A percentile compares a stretch with the other conserved stretches of the same genome.
Evolutionary conservation across 2,888 invertebrate species (phyloP).

Genomic region (Beris morrisii): DNA sequence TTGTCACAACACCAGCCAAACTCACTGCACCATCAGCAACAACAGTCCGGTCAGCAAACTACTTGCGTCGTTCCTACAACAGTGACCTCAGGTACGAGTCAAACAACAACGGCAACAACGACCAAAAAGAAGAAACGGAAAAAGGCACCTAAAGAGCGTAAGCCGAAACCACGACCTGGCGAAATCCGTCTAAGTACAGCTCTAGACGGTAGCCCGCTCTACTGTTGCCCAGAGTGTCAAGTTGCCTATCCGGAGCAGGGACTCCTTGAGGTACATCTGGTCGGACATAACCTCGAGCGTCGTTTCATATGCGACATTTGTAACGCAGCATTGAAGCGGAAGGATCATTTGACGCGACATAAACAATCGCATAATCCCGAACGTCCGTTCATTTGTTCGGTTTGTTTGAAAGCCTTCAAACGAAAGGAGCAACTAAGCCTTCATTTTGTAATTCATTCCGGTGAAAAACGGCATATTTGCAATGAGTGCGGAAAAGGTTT

Average conservation of each 20-base stretch:
- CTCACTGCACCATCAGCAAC: constrained; percentile 44
- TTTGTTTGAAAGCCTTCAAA: constrained; percentile 84
- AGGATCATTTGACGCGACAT: constrained; percentile 84
- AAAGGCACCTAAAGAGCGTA: constrained; percentile 71
- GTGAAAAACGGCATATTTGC: constrained; percentile 83
- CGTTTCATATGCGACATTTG: constrained; percentile 87
- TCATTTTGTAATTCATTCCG: constrained; percentile 88
- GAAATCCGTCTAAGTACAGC: constrained; percentile 80
- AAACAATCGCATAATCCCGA: constrained; percentile 89
- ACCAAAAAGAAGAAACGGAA: constrained; percentile 80
- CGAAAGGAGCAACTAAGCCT: constrained; percentile 85
- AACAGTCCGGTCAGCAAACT: constrained; percentile 43
- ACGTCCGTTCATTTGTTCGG: constrained; percentile 82
- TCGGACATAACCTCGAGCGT: constrained; percentile 82
- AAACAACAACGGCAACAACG: constrained; percentile 47
- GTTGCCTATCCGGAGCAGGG: constrained; percentile 87
- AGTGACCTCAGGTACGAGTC: constrained; percentile 45
- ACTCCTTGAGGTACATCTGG: constrained; percentile 77
- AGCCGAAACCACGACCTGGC: constrained; percentile 78
- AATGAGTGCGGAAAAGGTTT: constrained; percentile 86
- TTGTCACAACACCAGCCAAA: constrained; percentile 38
- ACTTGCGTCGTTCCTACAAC: constrained; percentile 25
- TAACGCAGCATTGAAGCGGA: constrained; percentile 83
- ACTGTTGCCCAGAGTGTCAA: constrained; percentile 86
- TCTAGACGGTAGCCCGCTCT: constrained; percentile 78